Evolutionary conservation across 2,113 vertebrate genomes (phyloP), one percentile per base, ranked within the genome.

Genomic region (Neogobius melanostomus): DNA sequence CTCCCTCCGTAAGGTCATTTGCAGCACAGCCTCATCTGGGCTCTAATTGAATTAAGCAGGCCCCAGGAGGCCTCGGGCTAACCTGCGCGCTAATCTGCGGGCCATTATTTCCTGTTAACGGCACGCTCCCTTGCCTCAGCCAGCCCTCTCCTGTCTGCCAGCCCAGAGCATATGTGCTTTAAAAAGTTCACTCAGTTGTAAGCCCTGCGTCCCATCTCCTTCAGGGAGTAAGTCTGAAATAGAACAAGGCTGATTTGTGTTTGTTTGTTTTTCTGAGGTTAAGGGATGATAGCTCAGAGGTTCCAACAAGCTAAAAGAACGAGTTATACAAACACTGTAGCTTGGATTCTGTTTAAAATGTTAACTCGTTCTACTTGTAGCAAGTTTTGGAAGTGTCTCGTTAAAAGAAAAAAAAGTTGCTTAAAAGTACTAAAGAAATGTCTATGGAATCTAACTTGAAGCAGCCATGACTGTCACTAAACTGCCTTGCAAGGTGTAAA

Each of bases 1-100:
- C 67, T 69, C 82, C 85, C 80, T 36, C 88, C 81, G 70, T 91
- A 90, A 90, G 91, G 90, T 93, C 91, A 91, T 91, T 93, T 92
- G 85, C 86, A 84, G 86, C 85, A 85, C 77, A 73, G 89, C 81
- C 90, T 92, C 90, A 93, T 92, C 91, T 93, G 90, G 90, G 87
- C 90, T 90, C 89, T 93, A 92, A 93, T 93, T 92, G 90, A 93
- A 93, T 93, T 93, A 93, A 92, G 87, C 76, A 84, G 86, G 82
- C 88, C 91, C 90, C 91, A 12, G 83, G 91, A 88, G 92, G 89
- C 78, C 85, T 73, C 56, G 14, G 85, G 89, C 89, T 92, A 93
- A 91, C 88, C 89, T 91, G 88, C 89, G 87, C 82, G 76, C 88
- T 92, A 91, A 93, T 92, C 91, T 91, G 86, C 90, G 88, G 91